phyloP scores from a whole-genome alignment of 2,797 vertebrate genomes.

The Myripristis murdjan region DNA sequence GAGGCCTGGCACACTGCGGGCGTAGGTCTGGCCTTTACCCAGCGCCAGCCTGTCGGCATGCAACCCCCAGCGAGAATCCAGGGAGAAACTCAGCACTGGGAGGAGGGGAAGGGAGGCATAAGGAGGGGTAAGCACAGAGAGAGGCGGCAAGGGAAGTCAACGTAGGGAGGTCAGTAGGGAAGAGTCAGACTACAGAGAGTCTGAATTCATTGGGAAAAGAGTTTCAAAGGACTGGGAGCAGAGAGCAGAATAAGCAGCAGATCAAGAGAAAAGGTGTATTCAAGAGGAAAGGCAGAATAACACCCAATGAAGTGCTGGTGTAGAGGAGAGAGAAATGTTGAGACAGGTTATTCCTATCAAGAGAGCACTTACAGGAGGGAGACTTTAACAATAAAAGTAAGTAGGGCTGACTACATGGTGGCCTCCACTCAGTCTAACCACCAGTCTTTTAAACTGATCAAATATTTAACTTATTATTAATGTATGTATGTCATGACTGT shows the following conservation, averaged over 20 bases:
- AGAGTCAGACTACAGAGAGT: constrained; percentile 22
- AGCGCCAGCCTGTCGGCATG: constrained; percentile 94
- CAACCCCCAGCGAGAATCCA: constrained; percentile 95
- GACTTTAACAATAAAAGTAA: not conserved
- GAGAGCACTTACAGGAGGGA: constrained; percentile 11
- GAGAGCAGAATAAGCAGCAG: constrained; percentile 32
- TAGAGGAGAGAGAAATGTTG: constrained; percentile 6
- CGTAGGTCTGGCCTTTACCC: constrained; percentile 95
- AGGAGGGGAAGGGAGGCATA: constrained; percentile 4
- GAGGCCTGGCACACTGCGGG: constrained; percentile 94
- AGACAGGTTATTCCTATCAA: not conserved
- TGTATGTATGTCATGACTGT: not conserved
- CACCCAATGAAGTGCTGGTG: not conserved
- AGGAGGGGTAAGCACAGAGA: constrained; percentile 8
- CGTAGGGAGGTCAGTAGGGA: constrained; percentile 27
- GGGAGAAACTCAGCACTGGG: constrained; percentile 94
- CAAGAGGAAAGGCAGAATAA: constrained; percentile 5
- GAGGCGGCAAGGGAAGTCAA: constrained; percentile 17
- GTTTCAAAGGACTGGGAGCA: constrained; percentile 17
- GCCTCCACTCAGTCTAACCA: not conserved
- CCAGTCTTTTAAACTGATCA: constrained; percentile 4
- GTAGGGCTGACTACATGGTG: not conserved
- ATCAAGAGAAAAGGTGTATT: constrained; percentile 40
- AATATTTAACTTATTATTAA: not conserved
- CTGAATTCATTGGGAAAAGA: constrained; percentile 18